phyloP scores from a whole-genome alignment of 2,113 vertebrate genomes.

The Nymphicus hollandicus region DNA sequence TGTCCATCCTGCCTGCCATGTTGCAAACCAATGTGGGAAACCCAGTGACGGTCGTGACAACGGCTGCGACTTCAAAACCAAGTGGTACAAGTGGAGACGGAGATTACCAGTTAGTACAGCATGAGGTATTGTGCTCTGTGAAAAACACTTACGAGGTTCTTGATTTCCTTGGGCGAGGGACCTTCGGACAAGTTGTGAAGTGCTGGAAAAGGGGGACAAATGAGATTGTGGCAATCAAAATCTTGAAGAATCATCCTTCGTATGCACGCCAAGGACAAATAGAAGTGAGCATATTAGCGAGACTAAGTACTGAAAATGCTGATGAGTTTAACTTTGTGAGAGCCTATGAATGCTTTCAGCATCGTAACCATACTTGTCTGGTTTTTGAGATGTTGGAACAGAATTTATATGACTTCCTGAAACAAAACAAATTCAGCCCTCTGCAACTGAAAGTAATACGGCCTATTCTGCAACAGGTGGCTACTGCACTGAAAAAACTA shows the following conservation, averaged over 20 bases:
- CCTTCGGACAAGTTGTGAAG: constrained; percentile 98
- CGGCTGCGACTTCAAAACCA: constrained; percentile 79
- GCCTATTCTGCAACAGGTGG: constrained; percentile 97
- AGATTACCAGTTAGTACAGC: constrained; percentile 97
- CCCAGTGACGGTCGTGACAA: constrained; percentile 80
- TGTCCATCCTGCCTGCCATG: constrained; percentile 96
- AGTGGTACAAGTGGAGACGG: constrained; percentile 84
- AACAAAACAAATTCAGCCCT: constrained; percentile 99
- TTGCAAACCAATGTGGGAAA: constrained; percentile 91
- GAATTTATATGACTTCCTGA: constrained; percentile 97
- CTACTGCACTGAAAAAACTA: constrained; percentile 96
- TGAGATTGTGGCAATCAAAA: constrained; percentile 96
- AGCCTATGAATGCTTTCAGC: constrained; percentile 98
- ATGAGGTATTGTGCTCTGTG: constrained; percentile 94
- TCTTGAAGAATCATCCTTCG: constrained; percentile 97
- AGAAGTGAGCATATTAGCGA: constrained; percentile 95
- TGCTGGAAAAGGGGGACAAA: constrained; percentile 97
- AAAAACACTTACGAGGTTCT: constrained; percentile 98
- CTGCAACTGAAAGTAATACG: constrained; percentile 96
- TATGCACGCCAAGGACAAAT: constrained; percentile 97
- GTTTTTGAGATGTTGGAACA: constrained; percentile 99
- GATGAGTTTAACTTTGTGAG: constrained; percentile 97
- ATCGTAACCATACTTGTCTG: constrained; percentile 95
- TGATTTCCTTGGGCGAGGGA: constrained; percentile 96
- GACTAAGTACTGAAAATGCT: constrained; percentile 94